Evolutionary conservation across 2,888 invertebrate genomes (phyloP).

Genomic region (Pomacea canaliculata): DNA sequence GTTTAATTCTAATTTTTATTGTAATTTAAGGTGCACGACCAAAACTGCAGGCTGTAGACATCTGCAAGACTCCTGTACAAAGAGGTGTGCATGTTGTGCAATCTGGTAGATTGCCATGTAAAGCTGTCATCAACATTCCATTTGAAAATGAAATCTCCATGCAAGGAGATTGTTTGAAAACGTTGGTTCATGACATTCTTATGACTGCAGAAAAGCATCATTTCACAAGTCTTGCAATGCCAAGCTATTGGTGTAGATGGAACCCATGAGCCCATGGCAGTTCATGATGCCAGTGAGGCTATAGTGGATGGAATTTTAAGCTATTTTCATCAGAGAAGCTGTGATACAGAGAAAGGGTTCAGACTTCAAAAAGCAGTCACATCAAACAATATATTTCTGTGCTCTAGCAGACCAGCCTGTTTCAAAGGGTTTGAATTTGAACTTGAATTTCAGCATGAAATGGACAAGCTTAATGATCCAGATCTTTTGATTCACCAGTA

Average conservation of each 20-base stretch:
- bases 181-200: slow-evolving; percentile 1
- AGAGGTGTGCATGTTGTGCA: background rate
- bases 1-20: background rate
- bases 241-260: slow-evolving; percentile 15
- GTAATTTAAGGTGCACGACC: slow-evolving; percentile 3
- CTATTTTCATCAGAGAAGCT: background rate
- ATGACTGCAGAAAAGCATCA: background rate
- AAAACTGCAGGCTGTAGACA: slow-evolving; percentile 1
- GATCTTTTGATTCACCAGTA: no score
- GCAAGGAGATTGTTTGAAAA: background rate
- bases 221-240: slow-evolving; percentile 14
- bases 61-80: no score
- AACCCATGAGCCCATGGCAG: background rate
- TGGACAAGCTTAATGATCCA: no score
- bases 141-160: background rate
- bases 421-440: slow-evolving; percentile 3
- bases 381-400: slow-evolving; percentile 1
- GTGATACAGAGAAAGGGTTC: background rate
- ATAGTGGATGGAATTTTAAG: background rate
- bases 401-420: slow-evolving; percentile 4
- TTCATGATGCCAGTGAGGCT: background rate
- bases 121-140: slow-evolving; percentile 5
- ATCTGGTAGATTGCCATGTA: slow-evolving; percentile 11
- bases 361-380: background rate
- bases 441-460: background rate